These are phyloP conservation scores for Tenthredo notha DNA, from an alignment of 2,888 invertebrate species.

Conservation along the genomic window DNA sequence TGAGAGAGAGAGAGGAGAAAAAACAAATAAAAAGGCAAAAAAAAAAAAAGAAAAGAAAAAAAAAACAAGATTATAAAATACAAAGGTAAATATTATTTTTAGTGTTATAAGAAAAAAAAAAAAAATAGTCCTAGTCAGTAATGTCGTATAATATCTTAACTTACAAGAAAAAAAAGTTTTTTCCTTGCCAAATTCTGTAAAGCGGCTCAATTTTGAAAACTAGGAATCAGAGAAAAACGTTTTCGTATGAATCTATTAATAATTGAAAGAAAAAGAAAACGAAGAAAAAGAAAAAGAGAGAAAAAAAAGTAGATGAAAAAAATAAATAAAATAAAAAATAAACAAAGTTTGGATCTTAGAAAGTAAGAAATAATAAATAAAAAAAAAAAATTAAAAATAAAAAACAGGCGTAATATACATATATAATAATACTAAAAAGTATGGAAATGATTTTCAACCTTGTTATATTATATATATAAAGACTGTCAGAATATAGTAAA, in stretches of 20 bases:
- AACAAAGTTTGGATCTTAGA: slow-evolving; percentile 41
- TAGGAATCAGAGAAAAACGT: neutral
- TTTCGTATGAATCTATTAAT: slow-evolving; percentile 19
- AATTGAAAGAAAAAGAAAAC: neutral
- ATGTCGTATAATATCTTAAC: slow-evolving; percentile 26
- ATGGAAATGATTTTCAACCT: slow-evolving; percentile 43
- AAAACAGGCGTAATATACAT: slow-evolving; percentile 30
- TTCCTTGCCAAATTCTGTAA: slow-evolving; percentile 53
- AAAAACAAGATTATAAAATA: slow-evolving; percentile 56
- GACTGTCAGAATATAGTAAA: slow-evolving; percentile 60
- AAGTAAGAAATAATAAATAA: neutral
- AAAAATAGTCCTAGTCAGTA: slow-evolving; percentile 51
- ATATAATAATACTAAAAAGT: neutral
- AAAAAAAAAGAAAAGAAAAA: slow-evolving; percentile 57
- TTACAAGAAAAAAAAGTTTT: neutral
- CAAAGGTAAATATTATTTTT: slow-evolving; percentile 28
- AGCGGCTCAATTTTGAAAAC: slow-evolving; percentile 49
- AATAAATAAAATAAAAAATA: neutral
- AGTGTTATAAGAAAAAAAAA: slow-evolving; percentile 9
- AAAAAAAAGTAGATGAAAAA: neutral
- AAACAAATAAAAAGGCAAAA: slow-evolving; percentile 53
- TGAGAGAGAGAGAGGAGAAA: slow-evolving; percentile 49
- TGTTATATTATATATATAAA: slow-evolving; percentile 14
- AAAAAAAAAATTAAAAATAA: neutral
- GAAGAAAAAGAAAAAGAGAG: neutral